These are phyloP conservation scores for Lamellibrachia satsuma DNA, from an alignment of 2,888 invertebrate species.

Conservation along the genomic window DNA sequence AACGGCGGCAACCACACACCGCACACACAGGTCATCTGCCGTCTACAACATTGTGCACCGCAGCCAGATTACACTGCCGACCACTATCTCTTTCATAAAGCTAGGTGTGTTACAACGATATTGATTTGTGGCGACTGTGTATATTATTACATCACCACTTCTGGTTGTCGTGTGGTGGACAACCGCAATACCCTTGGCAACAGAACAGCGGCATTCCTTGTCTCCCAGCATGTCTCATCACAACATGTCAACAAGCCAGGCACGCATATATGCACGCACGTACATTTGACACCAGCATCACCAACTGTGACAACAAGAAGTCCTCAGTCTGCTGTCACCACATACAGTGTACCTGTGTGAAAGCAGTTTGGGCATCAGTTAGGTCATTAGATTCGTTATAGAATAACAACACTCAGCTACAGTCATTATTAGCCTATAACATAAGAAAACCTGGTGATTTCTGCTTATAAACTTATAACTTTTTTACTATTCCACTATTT, in stretches of 20 bases:
- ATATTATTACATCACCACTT: neutral
- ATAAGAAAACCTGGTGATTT: neutral
- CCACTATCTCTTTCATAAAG: constrained; percentile 11
- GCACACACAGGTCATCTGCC: neutral
- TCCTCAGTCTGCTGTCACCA: neutral
- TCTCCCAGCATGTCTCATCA: no score
- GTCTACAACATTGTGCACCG: neutral
- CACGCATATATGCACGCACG: neutral
- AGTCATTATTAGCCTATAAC: neutral
- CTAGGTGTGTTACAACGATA: neutral
- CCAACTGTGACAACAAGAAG: neutral
- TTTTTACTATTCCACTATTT: neutral
- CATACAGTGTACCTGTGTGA: neutral
- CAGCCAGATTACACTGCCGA: neutral
- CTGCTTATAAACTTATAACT: neutral
- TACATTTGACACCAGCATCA: neutral
- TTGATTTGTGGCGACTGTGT: neutral
- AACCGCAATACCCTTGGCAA: neutral
- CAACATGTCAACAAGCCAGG: neutral
- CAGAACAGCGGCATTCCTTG: neutral
- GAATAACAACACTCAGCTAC: neutral
- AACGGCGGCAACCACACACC: neutral
- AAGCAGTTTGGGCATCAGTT: neutral
- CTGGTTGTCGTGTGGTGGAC: neutral
- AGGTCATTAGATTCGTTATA: neutral